phyloP scores from a whole-genome alignment of 92 coral and sea anemone genomes.

The Palythoa caribaeorum region DNA sequence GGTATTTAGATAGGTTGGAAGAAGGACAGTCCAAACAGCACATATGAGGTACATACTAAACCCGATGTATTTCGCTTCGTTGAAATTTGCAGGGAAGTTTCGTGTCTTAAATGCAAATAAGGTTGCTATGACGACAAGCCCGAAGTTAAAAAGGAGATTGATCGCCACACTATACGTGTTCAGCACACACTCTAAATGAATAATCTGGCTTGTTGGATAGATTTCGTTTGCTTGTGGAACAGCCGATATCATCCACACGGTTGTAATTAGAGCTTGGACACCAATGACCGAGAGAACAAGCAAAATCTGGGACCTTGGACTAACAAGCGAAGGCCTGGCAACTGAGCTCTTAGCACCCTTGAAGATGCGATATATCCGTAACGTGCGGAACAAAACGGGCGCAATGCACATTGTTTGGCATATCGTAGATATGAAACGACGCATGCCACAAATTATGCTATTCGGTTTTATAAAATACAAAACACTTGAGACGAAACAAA shows the following conservation, averaged over 20 bases:
- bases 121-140: constrained; percentile 72
- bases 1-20: constrained; percentile 76
- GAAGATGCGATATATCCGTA: constrained; percentile 63
- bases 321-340: constrained; percentile 48
- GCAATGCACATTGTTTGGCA: constrained; percentile 64
- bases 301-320: constrained; percentile 61
- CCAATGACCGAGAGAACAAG: constrained; percentile 45
- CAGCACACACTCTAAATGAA: constrained; percentile 67
- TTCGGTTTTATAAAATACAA: constrained; percentile 48
- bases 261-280: constrained; percentile 48
- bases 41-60: constrained; percentile 83
- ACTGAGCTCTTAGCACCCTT: constrained; percentile 56
- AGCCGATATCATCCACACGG: constrained; percentile 76
- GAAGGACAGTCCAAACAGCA: constrained; percentile 74
- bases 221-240: constrained; percentile 59
- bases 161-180: constrained; percentile 71
- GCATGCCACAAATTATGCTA: constrained; percentile 29
- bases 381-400: constrained; percentile 57
- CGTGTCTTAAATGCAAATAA: constrained; percentile 83
- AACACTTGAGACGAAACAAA: constrained; percentile 32
- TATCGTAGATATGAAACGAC: constrained; percentile 29
- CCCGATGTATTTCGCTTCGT: constrained; percentile 93
- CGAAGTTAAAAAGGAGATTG: constrained; percentile 66
- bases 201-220: constrained; percentile 62
- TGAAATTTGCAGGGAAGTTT: constrained; percentile 90